phyloP scores from a whole-genome alignment of 2,113 vertebrate species.

The Dermatemys mawii region DNA sequence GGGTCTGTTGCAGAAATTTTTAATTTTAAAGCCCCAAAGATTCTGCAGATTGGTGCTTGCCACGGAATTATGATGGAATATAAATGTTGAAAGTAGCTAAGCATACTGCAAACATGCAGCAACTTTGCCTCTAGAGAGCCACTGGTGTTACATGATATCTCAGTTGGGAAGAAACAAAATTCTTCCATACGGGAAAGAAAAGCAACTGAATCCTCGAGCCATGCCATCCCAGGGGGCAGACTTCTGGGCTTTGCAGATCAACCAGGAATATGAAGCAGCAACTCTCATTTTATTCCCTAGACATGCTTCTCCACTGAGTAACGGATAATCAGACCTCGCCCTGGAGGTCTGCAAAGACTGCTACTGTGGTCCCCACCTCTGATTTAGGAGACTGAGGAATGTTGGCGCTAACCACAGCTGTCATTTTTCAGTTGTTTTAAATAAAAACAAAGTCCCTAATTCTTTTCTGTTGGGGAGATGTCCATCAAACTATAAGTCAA shows the following conservation, averaged over 20 bases:
- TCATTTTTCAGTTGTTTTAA: not conserved
- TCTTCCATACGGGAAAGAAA: not conserved
- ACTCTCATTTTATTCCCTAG: not conserved
- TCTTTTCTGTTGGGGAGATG: not conserved
- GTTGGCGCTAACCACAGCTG: not conserved
- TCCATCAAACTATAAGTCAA: not conserved
- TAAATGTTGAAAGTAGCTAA: slow-evolving; percentile 62
- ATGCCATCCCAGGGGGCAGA: not conserved
- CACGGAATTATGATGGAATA: slow-evolving; percentile 61
- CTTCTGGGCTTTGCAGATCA: not conserved
- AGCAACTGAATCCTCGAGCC: not conserved
- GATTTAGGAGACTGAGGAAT: not conserved
- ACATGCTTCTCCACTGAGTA: not conserved
- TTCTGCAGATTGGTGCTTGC: slow-evolving; percentile 60
- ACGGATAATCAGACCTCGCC: not conserved
- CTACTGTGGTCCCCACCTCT: not conserved
- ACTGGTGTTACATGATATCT: not conserved
- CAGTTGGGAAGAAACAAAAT: slow-evolving; percentile 11
- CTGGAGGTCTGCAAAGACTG: not conserved
- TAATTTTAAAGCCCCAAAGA: slow-evolving; percentile 52
- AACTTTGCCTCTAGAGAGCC: slow-evolving; percentile 41
- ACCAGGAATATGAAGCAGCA: not conserved
- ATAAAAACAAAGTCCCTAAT: not conserved
- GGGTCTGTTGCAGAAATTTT: slow-evolving; percentile 46
- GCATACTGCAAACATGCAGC: slow-evolving; percentile 39